A percentile compares a stretch with the other conserved stretches of the same genome.
Conservation (phyloP, 2,113 vertebrate species). For the Ictalurus punctatus region DNA sequence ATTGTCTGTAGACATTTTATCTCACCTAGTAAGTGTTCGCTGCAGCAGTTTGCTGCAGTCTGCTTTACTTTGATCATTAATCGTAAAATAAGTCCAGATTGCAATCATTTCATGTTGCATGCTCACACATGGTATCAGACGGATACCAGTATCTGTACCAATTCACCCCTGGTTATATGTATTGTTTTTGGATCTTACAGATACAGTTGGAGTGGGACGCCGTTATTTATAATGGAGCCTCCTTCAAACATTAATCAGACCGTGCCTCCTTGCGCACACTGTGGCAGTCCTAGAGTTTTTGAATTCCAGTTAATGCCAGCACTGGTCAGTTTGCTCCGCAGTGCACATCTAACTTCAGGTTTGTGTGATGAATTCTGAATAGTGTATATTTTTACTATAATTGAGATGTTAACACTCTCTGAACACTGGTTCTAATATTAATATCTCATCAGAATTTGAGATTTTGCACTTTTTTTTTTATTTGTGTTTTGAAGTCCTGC, state of each 20-base stretch:
- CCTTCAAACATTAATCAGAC: slow-evolving; percentile 48
- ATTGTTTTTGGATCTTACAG: slow-evolving; percentile 14
- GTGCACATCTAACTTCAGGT: slow-evolving; percentile 61
- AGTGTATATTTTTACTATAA: not conserved
- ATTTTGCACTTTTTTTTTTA: not conserved
- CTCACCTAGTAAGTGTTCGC: not conserved
- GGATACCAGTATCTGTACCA: not conserved
- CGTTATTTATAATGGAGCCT: slow-evolving; percentile 73
- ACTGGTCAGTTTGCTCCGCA: slow-evolving; percentile 76
- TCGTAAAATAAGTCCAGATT: not conserved
- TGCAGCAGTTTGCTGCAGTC: not conserved
- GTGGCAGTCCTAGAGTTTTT: slow-evolving; percentile 75
- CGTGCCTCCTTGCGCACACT: slow-evolving; percentile 70
- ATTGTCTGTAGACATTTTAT: not conserved
- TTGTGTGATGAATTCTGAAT: slow-evolving; percentile 11
- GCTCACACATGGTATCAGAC: not conserved
- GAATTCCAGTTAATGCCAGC: slow-evolving; percentile 88
- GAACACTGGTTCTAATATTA: not conserved
- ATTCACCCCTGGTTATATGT: not conserved
- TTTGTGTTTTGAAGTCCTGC: not conserved
- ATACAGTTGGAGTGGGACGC: slow-evolving; percentile 79
- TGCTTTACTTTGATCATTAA: not conserved
- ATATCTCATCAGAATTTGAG: not conserved
- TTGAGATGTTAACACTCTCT: not conserved
- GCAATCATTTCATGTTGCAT: not conserved